These are phyloP conservation scores for Megaceryle torquata DNA, from an alignment of 2,113 vertebrate species.

Conservation along the genomic window DNA sequence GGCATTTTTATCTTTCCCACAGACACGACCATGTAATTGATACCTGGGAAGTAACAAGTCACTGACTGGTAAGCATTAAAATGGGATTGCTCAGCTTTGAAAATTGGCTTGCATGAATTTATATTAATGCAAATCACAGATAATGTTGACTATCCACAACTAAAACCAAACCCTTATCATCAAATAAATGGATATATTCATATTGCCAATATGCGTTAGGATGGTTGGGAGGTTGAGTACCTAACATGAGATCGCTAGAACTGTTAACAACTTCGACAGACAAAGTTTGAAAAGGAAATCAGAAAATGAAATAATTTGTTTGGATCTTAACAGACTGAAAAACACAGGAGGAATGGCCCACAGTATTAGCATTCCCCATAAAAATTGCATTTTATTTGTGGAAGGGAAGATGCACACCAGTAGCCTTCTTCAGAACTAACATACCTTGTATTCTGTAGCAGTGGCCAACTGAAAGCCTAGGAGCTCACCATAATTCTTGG, in stretches of 20 bases:
- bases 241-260: neutral
- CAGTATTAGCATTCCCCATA: neutral
- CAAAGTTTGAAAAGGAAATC: neutral
- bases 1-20: neutral
- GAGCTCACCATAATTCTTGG: neutral
- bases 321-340: neutral
- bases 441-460: neutral
- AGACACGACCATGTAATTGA: neutral
- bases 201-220: neutral
- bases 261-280: neutral
- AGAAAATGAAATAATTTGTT: neutral
- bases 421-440: neutral
- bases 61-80: conserved; percentile 50
- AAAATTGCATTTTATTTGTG: neutral
- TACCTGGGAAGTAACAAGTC: conserved; percentile 6
- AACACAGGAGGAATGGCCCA: neutral
- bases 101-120: conserved; percentile 58
- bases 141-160: neutral
- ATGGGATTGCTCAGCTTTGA: conserved; percentile 29
- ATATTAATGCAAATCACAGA: conserved; percentile 25
- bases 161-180: neutral
- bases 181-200: neutral
- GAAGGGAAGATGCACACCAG: neutral
- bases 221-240: neutral
- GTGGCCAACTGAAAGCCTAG: neutral